Evolutionary conservation across 2,113 vertebrate species (phyloP).

Genomic region (Chloropsis cyanopogon): DNA sequence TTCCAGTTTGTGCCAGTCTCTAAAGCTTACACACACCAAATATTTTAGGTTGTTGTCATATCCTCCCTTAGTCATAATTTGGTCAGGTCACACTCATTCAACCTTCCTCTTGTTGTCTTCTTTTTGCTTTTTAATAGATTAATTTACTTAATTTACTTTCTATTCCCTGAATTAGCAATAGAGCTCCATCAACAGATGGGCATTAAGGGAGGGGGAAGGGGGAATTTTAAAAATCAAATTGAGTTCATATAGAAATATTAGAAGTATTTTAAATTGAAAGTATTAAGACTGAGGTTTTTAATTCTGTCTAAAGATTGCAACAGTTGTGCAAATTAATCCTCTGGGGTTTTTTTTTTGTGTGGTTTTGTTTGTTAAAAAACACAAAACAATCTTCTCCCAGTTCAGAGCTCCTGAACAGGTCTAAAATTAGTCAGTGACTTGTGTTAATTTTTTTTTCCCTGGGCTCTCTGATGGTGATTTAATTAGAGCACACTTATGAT

Average conservation of each 20-base stretch:
- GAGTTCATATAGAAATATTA: neutral
- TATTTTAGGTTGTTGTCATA: neutral
- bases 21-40: neutral
- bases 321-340: neutral
- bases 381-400: neutral
- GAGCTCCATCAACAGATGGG: neutral
- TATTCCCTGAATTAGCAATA: neutral
- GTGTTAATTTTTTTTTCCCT: neutral
- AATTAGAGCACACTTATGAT: neutral
- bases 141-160: neutral
- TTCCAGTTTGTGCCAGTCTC: neutral
- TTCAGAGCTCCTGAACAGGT: neutral
- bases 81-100: neutral
- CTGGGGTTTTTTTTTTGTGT: accelerated
- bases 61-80: conserved; percentile 20
- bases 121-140: neutral
- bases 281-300: neutral
- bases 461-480: neutral
- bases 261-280: neutral
- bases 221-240: neutral
- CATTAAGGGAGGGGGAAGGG: too few species aligned
- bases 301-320: neutral
- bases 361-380: neutral
- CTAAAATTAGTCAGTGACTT: neutral
- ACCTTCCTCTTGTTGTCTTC: neutral